phyloP scores from a whole-genome alignment of 2,888 invertebrate species.

The Tetropium fuscum region DNA sequence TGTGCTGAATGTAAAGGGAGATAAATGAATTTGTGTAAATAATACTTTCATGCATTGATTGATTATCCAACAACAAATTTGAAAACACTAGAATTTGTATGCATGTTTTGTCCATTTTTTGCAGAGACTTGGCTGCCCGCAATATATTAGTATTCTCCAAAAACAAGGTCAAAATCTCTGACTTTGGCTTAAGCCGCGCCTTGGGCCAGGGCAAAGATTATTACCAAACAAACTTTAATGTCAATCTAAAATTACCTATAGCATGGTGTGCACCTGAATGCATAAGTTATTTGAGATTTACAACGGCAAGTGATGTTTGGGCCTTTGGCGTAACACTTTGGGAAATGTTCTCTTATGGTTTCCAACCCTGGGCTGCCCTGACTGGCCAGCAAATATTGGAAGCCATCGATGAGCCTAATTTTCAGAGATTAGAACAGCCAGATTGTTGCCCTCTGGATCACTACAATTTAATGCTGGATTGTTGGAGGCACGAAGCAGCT shows the following conservation, averaged over 20 bases:
- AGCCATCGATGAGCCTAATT: conserved; percentile 94
- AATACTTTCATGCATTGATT: too few relatives aligned
- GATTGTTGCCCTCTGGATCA: conserved; percentile 96
- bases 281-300: conserved; percentile 95
- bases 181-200: conserved; percentile 96
- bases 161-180: conserved; percentile 97
- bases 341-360: conserved; percentile 99
- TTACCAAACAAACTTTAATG: conserved; percentile 98
- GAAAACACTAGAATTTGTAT: too few relatives aligned
- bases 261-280: conserved; percentile 99
- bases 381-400: conserved; percentile 92
- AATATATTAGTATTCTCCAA: conserved; percentile 98
- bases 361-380: conserved; percentile 97
- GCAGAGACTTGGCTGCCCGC: conserved; percentile 94
- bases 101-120: conserved; percentile 53
- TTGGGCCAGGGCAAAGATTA: conserved; percentile 98
- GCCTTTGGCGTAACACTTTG: conserved; percentile 95
- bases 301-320: conserved; percentile 98
- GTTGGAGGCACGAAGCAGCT: conserved; percentile 94
- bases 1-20: too few relatives aligned
- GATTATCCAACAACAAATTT: too few relatives aligned
- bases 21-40: too few relatives aligned
- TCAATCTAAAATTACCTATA: conserved; percentile 96
- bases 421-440: conserved; percentile 90
- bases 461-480: conserved; percentile 92